Percentiles rank a stretch among this genome's conserved stretches.
These are phyloP conservation scores for Tuta absoluta DNA, from an alignment of 2,888 invertebrate species.

Conservation along the genomic window DNA sequence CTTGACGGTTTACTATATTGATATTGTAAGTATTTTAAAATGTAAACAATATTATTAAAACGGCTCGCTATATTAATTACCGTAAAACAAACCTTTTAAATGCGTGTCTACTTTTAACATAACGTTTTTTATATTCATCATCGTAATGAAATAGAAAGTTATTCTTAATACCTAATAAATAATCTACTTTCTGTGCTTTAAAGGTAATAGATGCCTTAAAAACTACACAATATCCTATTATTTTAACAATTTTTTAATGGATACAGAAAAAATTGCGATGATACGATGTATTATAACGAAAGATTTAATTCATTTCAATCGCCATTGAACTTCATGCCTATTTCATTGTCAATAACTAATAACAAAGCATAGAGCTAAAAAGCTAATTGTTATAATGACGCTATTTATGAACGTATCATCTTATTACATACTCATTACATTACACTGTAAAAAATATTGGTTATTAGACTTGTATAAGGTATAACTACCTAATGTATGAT, in stretches of 20 bases:
- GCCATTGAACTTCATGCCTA: slow-evolving; percentile 9
- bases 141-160: too few species aligned
- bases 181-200: too few species aligned
- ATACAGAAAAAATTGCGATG: neutral
- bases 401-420: slow-evolving; percentile 24
- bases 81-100: too few species aligned
- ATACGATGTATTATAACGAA: slow-evolving; percentile 19
- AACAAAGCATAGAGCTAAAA: slow-evolving; percentile 23
- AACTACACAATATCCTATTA: neutral
- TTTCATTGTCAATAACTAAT: slow-evolving; percentile 22
- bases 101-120: too few species aligned
- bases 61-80: too few species aligned
- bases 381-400: slow-evolving; percentile 31
- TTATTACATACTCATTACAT: slow-evolving; percentile 7
- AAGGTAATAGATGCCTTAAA: too few species aligned
- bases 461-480: neutral
- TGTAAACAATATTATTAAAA: too few species aligned
- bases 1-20: neutral
- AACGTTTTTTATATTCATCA: too few species aligned
- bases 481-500: too few species aligned
- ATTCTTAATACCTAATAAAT: too few species aligned
- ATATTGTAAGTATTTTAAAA: neutral
- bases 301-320: slow-evolving; percentile 5
- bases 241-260: neutral
- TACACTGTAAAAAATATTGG: slow-evolving; percentile 8